These are phyloP conservation scores for Leptestheria dahalacensis DNA, from an alignment of 1,140 invertebrate genomes.

Conservation along the genomic window DNA sequence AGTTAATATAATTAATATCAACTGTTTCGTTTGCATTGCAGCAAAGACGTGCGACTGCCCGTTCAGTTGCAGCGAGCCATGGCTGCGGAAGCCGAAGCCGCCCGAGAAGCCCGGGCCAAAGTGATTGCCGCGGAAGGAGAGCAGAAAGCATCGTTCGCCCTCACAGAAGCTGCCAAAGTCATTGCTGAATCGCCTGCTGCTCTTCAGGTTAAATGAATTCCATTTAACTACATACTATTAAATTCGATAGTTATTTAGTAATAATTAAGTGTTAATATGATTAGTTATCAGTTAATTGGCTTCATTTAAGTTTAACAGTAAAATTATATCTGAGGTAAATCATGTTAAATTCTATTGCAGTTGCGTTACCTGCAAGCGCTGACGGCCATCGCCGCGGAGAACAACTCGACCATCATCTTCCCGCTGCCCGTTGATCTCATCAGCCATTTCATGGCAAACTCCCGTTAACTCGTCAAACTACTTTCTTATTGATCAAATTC, in stretches of 20 bases:
- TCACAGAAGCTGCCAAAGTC: constrained; percentile 35
- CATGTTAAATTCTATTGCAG: no score
- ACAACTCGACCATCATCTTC: constrained; percentile 75
- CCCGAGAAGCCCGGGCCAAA: constrained; percentile 36
- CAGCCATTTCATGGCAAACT: constrained; percentile 40
- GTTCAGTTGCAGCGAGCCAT: constrained; percentile 35
- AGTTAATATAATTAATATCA: no score
- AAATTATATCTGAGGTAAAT: not conserved
- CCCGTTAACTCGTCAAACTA: no score
- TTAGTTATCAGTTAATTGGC: not conserved
- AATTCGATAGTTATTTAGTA: no score
- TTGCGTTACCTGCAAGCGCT: constrained; percentile 44
- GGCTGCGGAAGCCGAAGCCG: constrained; percentile 38
- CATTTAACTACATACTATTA: no score
- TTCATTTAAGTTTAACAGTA: not conserved
- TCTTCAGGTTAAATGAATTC: no score
- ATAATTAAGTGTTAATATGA: constrained; percentile 29
- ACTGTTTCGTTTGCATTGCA: no score
- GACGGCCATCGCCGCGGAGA: constrained; percentile 88
- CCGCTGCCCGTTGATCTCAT: constrained; percentile 85
- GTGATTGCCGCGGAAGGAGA: no score
- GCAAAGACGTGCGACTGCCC: constrained; percentile 30
- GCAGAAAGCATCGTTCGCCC: constrained; percentile 33
- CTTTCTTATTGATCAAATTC: no score
- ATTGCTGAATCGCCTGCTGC: constrained; percentile 31